A percentile compares a stretch with the other conserved stretches of the same genome.
Evolutionary conservation across 2,797 vertebrate species (phyloP).

Genomic region (Pitangus sulphuratus): DNA sequence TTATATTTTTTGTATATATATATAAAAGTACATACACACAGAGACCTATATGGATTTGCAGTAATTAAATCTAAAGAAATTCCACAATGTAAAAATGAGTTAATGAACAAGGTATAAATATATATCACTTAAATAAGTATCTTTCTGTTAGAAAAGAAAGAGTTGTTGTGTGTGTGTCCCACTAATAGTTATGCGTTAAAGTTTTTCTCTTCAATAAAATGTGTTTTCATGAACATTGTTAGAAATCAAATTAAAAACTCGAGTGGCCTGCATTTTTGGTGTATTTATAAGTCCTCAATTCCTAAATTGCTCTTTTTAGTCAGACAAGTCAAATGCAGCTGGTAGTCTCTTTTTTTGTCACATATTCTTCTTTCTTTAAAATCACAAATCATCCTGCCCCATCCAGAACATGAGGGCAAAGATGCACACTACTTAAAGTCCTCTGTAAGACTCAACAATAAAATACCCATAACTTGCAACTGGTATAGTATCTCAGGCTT

Average conservation of each 20-base stretch:
- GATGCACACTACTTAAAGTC: not conserved
- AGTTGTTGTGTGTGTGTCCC: not conserved
- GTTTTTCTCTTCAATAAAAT: not conserved
- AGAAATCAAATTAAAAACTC: not conserved
- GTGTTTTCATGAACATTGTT: not conserved
- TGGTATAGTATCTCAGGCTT: not conserved
- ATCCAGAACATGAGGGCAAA: not conserved
- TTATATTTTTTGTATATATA: not conserved
- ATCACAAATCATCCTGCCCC: not conserved
- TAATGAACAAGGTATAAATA: not conserved
- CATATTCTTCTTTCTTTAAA: not conserved
- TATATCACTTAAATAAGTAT: not conserved
- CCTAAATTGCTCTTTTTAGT: not conserved
- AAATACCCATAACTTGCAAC: not conserved
- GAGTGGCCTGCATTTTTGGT: not conserved
- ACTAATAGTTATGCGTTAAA: not conserved
- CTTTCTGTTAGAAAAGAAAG: not conserved
- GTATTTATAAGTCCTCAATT: not conserved
- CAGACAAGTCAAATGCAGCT: not conserved
- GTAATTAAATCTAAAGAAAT: slow-evolving; percentile 5
- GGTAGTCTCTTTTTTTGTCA: not conserved
- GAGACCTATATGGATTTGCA: not conserved
- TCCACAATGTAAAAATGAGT: not conserved
- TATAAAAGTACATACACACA: not conserved
- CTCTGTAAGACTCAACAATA: not conserved